Conservation (phyloP, 2,113 vertebrate genomes). For the Corythaixoides concolor region DNA sequence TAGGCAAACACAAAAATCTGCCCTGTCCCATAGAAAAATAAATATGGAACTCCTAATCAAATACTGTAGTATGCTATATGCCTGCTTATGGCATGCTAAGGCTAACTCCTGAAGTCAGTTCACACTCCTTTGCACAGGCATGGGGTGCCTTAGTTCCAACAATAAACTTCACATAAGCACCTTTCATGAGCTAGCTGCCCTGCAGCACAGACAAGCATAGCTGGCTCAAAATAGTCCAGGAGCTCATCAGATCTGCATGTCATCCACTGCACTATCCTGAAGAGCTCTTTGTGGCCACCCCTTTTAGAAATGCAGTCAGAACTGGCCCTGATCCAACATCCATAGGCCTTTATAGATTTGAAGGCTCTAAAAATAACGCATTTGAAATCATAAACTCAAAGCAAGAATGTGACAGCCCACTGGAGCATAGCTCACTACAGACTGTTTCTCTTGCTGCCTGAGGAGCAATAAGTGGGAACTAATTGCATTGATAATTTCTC, state of each 20-base stretch:
- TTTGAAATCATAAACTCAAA: not conserved
- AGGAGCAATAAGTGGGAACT: not conserved
- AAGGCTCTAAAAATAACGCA: slow-evolving; percentile 18
- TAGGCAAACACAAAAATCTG: not conserved
- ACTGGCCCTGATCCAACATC: not conserved
- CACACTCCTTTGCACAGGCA: not conserved
- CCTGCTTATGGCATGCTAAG: not conserved
- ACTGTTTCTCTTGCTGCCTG: not conserved
- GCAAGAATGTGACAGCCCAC: not conserved
- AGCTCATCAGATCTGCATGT: not conserved
- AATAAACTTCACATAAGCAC: not conserved
- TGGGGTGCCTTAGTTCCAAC: not conserved
- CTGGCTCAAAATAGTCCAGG: not conserved
- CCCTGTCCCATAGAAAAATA: not conserved
- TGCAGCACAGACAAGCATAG: not conserved
- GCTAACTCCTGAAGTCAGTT: not conserved
- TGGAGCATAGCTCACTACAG: not conserved
- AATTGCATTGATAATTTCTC: not conserved
- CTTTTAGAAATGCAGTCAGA: not conserved
- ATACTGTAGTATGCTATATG: not conserved
- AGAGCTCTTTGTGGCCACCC: not conserved
- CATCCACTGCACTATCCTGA: not conserved
- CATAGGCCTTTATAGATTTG: not conserved
- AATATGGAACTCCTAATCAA: not conserved
- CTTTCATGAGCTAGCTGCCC: not conserved